Evolutionary conservation across 2,888 invertebrate genomes (phyloP), one percentile per base, ranked within the genome.

Genomic region (Drosophila borealis): DNA sequence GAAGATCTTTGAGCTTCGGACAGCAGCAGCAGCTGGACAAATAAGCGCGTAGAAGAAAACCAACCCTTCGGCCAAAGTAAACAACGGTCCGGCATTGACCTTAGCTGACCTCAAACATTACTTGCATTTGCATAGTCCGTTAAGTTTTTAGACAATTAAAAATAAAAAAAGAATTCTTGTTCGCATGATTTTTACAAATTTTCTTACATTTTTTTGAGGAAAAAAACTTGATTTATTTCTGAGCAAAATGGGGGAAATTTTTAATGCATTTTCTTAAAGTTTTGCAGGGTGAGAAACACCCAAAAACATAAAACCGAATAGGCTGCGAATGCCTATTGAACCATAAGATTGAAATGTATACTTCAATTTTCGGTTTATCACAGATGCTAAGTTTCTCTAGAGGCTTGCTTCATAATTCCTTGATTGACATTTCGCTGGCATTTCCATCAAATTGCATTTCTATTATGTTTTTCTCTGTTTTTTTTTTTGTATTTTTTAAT

Each of bases 91-190:
- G 74, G 72, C 46, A 21, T 45, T 91, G 90, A 91, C 90, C 91
- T 85, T 51, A 59, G 78, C 78, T 91, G 91, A 91, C 89, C 91
- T 82, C 74, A 78, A 80, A 33, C 88, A 75, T 69, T 82, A 70
- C 63, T 61, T 74, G 78, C 81, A 91, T 91, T 91, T 91, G 90
- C 90, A 90, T 90, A 89, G 59, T 73, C 51, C 62, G 46, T 77
- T 72, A 65, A 70, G 72, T 70, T 74, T 75, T 39, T 68, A 55
- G 37, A 72, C 68, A 74, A 73, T 65, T 62, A 42, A 56, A 63
- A 54, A 36, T 21, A 3, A 2, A n/a, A n/a, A 19, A 29, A 14
- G 21, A 36, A 10, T 44, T 54, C 56, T 59, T 49, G 50, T 55
- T 64, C 61, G 65, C 77, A 77, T 86, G 82, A 75, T 56, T 83